Conservation (phyloP, 2,113 vertebrate species). For the Oryzias celebensis region DNA sequence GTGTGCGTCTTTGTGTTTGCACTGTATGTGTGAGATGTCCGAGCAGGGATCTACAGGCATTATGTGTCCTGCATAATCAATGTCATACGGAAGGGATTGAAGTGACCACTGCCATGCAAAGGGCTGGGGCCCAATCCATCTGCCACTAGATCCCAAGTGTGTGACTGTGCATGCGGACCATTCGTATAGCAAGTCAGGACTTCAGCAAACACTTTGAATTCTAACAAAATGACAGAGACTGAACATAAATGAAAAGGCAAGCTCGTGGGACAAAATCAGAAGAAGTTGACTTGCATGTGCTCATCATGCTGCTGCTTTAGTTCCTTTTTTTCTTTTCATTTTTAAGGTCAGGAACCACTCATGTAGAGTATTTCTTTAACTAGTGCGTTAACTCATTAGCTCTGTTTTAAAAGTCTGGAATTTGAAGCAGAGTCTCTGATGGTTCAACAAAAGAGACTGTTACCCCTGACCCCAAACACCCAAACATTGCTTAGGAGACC, state of each 20-base stretch:
- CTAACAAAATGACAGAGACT: conserved; percentile 4
- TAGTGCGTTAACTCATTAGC: not conserved
- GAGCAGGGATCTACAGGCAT: conserved; percentile 84
- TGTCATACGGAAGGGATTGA: conserved; percentile 96
- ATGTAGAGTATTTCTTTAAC: too few relatives aligned
- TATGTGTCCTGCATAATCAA: conserved; percentile 86
- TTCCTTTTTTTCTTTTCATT: too few relatives aligned
- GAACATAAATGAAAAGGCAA: not conserved
- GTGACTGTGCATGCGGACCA: conserved; percentile 6
- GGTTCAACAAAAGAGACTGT: conserved; percentile 40
- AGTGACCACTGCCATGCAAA: conserved; percentile 78
- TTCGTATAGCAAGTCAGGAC: not conserved
- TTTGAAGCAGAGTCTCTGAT: conserved; percentile 6
- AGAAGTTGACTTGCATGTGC: too few relatives aligned
- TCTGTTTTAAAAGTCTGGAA: conserved; percentile 1
- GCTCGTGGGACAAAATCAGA: too few relatives aligned
- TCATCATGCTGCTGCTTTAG: too few relatives aligned
- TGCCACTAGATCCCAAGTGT: conserved; percentile 32
- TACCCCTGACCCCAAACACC: conserved; percentile 63
- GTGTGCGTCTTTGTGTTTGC: conserved; percentile 35
- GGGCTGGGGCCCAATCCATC: conserved; percentile 56
- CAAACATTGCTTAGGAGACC: conserved; percentile 55
- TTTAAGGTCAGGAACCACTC: too few relatives aligned
- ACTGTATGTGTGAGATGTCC: conserved; percentile 80
- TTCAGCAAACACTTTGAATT: not conserved